Evolutionary conservation across 2,888 invertebrate genomes (phyloP).

Genomic region (Sminthurinus aureus): DNA sequence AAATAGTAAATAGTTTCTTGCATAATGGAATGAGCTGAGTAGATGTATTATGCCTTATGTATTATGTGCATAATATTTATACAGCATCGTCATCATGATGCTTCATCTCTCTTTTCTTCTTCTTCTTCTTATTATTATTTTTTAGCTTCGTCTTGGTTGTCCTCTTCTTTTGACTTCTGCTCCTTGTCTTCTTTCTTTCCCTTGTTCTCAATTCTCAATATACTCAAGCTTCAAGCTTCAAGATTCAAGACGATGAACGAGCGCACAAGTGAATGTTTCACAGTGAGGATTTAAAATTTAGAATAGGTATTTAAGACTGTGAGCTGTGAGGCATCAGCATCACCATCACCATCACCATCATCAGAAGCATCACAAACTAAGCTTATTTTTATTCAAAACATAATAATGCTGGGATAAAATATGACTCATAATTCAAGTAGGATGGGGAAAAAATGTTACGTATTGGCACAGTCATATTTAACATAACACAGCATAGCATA

Average conservation of each 20-base stretch:
- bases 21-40: background rate
- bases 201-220: too few relatives aligned
- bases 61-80: background rate
- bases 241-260: background rate
- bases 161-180: background rate
- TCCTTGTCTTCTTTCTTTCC: background rate
- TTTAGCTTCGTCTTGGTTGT: background rate
- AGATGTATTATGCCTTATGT: background rate
- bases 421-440: background rate
- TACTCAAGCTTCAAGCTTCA: background rate
- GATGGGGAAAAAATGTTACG: background rate
- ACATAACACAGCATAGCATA: too few relatives aligned
- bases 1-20: background rate
- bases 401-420: slow-evolving; percentile 8
- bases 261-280: too few relatives aligned
- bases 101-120: background rate
- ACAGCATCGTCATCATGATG: background rate
- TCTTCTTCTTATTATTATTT: background rate
- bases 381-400: slow-evolving; percentile 20
- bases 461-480: too few relatives aligned
- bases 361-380: background rate
- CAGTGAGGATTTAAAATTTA: too few relatives aligned
- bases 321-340: background rate
- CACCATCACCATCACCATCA: too few relatives aligned
- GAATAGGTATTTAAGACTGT: background rate